These are phyloP conservation scores for Drosophila trichaetosa DNA, from an alignment of 2,888 invertebrate species.

Conservation along the genomic window DNA sequence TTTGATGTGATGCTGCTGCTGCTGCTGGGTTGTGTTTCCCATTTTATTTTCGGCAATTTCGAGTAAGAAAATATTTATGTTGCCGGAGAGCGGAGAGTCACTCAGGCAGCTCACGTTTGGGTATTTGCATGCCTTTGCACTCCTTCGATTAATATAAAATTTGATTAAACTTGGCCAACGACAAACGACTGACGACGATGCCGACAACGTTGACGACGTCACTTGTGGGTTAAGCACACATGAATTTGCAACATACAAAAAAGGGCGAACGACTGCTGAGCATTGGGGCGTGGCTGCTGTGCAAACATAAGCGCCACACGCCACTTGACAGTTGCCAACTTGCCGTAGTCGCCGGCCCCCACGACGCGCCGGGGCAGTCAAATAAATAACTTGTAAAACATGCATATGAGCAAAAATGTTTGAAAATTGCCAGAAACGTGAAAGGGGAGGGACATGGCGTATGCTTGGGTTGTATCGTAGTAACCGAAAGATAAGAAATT, in stretches of 20 bases:
- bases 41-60: conserved; percentile 50
- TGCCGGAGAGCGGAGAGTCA: conserved; percentile 27
- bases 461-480: conserved; percentile 60
- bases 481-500: conserved; percentile 54
- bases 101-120: conserved; percentile 58
- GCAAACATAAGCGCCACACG: conserved; percentile 65
- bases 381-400: conserved; percentile 82
- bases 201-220: conserved; percentile 16
- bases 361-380: conserved; percentile 57
- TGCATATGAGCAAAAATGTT: conserved; percentile 81
- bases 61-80: conserved; percentile 61
- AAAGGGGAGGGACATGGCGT: not conserved
- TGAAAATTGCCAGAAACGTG: conserved; percentile 71
- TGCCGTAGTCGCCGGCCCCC: conserved; percentile 20
- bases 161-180: conserved; percentile 78
- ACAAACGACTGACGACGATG: conserved; percentile 34
- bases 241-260: conserved; percentile 43
- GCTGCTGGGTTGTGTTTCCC: conserved; percentile 7
- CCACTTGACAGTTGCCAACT: conserved; percentile 25
- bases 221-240: conserved; percentile 78
- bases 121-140: conserved; percentile 80
- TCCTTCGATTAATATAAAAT: conserved; percentile 79
- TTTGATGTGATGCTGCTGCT: conserved; percentile 60
- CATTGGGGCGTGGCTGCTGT: conserved; percentile 56
- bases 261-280: conserved; percentile 36